A percentile compares a stretch with the other conserved stretches of the same genome.
Conservation (phyloP, 1,140 invertebrate species). For the Spodoptera frugiperda region DNA sequence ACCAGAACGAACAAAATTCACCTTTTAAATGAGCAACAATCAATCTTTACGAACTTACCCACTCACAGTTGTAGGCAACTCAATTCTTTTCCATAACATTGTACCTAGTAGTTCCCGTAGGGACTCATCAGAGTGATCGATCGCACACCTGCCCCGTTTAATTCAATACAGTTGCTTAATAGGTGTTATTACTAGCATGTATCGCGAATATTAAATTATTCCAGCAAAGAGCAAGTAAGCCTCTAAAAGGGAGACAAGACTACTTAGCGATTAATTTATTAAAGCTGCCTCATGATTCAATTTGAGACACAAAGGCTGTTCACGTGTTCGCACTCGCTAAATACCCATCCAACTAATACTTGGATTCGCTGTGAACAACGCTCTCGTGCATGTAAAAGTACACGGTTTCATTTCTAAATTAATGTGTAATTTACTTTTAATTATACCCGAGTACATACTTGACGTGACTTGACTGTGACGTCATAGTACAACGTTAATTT, state of each 20-base stretch:
- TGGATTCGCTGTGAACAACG: not conserved
- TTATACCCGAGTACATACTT: too few relatives aligned
- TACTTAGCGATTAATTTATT: constrained; percentile 61
- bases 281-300: constrained; percentile 62
- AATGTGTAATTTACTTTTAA: too few relatives aligned
- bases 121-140: constrained; percentile 46
- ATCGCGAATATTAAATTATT: constrained; percentile 56
- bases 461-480: too few relatives aligned
- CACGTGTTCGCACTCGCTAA: constrained; percentile 21
- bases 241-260: constrained; percentile 58
- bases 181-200: constrained; percentile 46
- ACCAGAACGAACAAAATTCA: not conserved
- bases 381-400: constrained; percentile 20
- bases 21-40: constrained; percentile 32
- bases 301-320: constrained; percentile 57
- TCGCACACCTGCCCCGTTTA: constrained; percentile 38
- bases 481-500: too few relatives aligned
- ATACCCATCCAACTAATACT: constrained; percentile 7
- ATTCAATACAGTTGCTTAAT: constrained; percentile 54
- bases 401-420: not conserved
- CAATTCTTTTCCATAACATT: constrained; percentile 41
- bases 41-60: constrained; percentile 30
- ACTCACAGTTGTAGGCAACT: constrained; percentile 20
- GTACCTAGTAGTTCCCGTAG: constrained; percentile 31
- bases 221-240: constrained; percentile 53